Percentiles rank a stretch among this genome's conserved stretches.
phyloP scores from a whole-genome alignment of 2,888 invertebrate genomes.

The Geophilus truncorum region DNA sequence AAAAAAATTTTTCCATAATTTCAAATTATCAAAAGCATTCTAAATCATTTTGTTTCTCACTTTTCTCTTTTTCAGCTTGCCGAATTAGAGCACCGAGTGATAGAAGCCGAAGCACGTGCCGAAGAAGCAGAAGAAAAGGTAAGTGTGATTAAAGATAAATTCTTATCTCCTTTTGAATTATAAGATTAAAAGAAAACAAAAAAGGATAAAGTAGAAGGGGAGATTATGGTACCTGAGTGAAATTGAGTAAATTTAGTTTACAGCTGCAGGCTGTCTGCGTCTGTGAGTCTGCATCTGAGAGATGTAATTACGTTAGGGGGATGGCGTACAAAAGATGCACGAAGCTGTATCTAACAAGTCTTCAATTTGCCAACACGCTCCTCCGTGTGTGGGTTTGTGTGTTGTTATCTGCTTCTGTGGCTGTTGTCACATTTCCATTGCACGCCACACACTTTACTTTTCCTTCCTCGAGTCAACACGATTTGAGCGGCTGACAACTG shows the following conservation, averaged over 20 bases:
- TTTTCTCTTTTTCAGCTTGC: slow-evolving; percentile 74
- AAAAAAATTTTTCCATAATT: too few relatives aligned
- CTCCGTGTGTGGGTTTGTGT: neutral
- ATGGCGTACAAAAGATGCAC: neutral
- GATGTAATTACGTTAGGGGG: neutral
- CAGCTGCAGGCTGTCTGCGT: neutral
- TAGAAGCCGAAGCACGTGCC: slow-evolving; percentile 86
- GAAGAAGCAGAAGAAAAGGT: slow-evolving; percentile 95
- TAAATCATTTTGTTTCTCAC: slow-evolving; percentile 37
- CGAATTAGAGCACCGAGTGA: slow-evolving; percentile 85
- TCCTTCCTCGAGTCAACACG: neutral
- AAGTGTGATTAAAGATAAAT: slow-evolving; percentile 45
- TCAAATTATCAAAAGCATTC: neutral
- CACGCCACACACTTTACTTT: neutral
- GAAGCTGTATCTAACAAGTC: neutral
- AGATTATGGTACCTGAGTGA: neutral
- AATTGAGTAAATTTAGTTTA: slow-evolving; percentile 4
- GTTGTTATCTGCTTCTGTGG: neutral
- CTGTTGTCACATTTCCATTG: slow-evolving; percentile 13
- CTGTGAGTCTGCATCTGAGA: neutral
- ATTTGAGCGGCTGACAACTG: neutral
- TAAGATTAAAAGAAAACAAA: neutral
- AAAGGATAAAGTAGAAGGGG: neutral
- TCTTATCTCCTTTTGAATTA: neutral
- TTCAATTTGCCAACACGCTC: neutral